Evolutionary conservation across 2,113 vertebrate species (phyloP).

Genomic region (Cavia aperea): DNA sequence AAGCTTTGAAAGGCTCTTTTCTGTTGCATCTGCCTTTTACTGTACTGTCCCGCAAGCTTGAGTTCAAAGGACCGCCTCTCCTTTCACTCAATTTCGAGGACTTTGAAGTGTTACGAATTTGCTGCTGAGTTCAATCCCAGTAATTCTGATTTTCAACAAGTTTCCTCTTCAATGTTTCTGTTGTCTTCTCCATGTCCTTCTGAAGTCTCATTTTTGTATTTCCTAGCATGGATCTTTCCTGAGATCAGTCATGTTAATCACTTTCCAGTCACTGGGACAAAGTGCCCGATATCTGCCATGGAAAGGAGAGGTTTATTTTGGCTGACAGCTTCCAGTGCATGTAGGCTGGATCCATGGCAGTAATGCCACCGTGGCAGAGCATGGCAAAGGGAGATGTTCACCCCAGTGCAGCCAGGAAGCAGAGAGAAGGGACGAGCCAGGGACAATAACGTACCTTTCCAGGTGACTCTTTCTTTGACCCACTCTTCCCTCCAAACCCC

Average conservation of each 20-base stretch:
- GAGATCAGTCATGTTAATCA: background rate
- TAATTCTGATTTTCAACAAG: background rate
- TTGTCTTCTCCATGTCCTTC: background rate
- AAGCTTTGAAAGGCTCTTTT: slow-evolving; percentile 8
- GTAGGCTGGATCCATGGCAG: background rate
- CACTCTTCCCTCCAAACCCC: background rate
- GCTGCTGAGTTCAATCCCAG: background rate
- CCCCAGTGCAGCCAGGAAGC: background rate
- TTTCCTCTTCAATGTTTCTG: background rate
- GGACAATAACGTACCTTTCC: background rate
- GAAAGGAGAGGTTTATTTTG: background rate
- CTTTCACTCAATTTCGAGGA: background rate
- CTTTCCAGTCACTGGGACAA: background rate
- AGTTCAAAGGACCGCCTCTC: background rate
- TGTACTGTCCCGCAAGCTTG: background rate
- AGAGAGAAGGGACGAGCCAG: background rate
- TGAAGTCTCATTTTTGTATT: background rate
- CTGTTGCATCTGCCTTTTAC: background rate
- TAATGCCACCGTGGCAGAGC: background rate
- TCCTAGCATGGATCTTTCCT: background rate
- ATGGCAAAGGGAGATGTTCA: too few species aligned
- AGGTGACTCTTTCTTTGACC: background rate
- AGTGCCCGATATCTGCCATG: background rate
- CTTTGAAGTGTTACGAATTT: background rate
- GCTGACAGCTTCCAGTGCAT: background rate